Evolutionary conservation across 2,888 invertebrate species (phyloP).

Genomic region (Gortyna flavago): DNA sequence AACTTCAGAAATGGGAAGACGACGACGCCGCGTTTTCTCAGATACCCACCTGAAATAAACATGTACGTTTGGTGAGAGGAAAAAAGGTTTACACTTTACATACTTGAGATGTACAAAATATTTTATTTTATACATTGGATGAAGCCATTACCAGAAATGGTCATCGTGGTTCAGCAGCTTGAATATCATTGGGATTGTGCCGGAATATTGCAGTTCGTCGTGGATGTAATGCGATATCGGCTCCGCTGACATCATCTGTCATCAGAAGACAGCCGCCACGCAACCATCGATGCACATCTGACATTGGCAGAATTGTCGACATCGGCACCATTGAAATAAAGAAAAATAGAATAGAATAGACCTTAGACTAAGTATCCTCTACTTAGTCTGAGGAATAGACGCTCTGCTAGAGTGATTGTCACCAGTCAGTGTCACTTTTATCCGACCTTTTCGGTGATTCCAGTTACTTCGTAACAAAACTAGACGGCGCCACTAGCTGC

Average conservation of each 20-base stretch:
- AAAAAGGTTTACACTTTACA: conserved; percentile 26
- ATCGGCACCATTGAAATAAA: too few relatives aligned
- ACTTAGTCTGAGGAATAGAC: too few relatives aligned
- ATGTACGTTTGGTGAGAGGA: conserved; percentile 39
- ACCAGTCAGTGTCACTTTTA: not conserved
- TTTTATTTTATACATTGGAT: conserved; percentile 13
- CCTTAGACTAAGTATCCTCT: too few relatives aligned
- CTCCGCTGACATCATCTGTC: not conserved
- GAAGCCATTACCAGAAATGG: not conserved
- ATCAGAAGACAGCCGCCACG: not conserved
- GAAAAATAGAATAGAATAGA: too few relatives aligned
- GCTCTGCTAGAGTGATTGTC: not conserved
- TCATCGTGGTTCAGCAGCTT: not conserved
- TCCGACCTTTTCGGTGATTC: not conserved
- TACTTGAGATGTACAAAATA: conserved; percentile 33
- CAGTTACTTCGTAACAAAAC: not conserved
- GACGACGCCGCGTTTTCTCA: conserved; percentile 63
- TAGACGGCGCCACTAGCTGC: not conserved
- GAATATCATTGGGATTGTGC: not conserved
- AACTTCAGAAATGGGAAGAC: conserved; percentile 73
- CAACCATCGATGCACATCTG: not conserved
- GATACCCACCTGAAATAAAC: conserved; percentile 53
- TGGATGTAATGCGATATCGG: not conserved
- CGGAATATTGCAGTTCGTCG: not conserved
- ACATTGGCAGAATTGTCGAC: too few relatives aligned